These are phyloP conservation scores for Nezara viridula DNA, from an alignment of 2,888 invertebrate genomes.

Conservation along the genomic window DNA sequence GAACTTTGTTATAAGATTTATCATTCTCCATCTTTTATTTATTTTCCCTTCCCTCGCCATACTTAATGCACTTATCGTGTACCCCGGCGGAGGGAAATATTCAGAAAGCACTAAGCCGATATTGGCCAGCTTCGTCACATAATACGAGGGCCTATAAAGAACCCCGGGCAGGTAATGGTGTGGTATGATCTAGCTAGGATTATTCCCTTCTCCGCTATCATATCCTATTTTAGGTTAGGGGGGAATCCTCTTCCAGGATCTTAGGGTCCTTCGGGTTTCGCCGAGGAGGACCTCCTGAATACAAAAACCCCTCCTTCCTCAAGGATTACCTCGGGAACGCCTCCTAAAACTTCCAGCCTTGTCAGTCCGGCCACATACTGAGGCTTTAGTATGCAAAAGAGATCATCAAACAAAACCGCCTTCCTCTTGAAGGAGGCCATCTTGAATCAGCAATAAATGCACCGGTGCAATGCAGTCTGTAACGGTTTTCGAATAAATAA, in stretches of 20 bases:
- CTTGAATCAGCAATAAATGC: slow-evolving; percentile 26
- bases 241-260: background rate
- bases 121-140: background rate
- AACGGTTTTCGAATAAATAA: background rate
- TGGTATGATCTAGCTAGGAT: background rate
- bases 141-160: background rate
- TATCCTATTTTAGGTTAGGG: background rate
- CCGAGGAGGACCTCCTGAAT: background rate
- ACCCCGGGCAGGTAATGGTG: background rate
- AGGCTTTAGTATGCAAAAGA: slow-evolving; percentile 30
- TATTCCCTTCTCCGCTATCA: background rate
- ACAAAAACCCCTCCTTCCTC: background rate
- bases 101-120: background rate
- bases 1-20: background rate
- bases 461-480: background rate
- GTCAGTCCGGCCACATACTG: slow-evolving; percentile 1
- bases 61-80: slow-evolving; percentile 24
- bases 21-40: background rate
- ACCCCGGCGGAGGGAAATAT: background rate
- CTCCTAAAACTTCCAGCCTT: background rate
- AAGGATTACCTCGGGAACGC: background rate
- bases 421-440: background rate
- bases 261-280: background rate
- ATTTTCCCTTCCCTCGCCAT: background rate
- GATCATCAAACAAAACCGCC: slow-evolving; percentile 17